These are phyloP conservation scores for Plecotus auritus DNA, from an alignment of 2,113 vertebrate species.

Conservation along the genomic window DNA sequence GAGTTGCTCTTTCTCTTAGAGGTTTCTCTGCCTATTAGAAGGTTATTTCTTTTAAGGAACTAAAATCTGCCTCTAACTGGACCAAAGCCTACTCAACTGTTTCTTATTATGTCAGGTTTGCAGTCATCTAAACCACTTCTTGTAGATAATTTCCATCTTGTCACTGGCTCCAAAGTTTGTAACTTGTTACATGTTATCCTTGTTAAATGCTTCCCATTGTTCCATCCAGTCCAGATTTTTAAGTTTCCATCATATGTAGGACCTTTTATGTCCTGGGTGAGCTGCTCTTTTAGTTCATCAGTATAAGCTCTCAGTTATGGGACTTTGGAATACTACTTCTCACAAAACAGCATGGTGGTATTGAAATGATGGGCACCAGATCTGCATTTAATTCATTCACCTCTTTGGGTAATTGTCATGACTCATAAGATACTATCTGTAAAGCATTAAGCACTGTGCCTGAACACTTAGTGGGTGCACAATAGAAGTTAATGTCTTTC, in stretches of 20 bases:
- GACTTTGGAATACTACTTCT: conserved; percentile 18
- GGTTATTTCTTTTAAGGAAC: conserved; percentile 10
- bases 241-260: background rate
- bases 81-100: background rate
- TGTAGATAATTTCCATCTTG: conserved; percentile 30
- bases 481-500: background rate
- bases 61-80: background rate
- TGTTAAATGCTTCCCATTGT: conserved; percentile 38
- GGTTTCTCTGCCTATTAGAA: background rate
- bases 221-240: background rate
- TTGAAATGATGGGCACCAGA: background rate
- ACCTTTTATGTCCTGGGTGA: background rate
- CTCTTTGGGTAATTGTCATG: background rate
- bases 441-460: background rate
- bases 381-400: conserved; percentile 13
- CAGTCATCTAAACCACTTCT: conserved; percentile 14
- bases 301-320: background rate
- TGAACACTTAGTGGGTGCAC: conserved; percentile 15
- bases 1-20: background rate
- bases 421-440: background rate
- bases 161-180: conserved; percentile 19
- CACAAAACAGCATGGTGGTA: background rate
- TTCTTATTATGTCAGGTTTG: conserved; percentile 3
- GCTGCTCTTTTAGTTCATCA: conserved; percentile 5
- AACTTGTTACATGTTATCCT: conserved; percentile 17